Evolutionary conservation across 2,797 vertebrate genomes (phyloP), one percentile per base, ranked within the genome.

Genomic region (Onychomys torridus): DNA sequence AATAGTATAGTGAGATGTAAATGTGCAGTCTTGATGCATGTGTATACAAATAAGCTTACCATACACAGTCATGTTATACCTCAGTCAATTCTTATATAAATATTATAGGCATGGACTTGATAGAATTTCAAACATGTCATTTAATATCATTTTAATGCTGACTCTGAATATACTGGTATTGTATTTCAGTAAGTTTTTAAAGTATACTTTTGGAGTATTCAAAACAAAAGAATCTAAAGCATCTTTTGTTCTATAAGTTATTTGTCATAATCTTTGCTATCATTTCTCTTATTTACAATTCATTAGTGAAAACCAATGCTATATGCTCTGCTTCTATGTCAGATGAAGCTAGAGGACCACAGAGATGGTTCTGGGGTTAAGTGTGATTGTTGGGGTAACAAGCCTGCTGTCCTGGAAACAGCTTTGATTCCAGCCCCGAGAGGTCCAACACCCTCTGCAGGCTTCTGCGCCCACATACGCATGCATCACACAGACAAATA

Each of bases 181-280:
- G 63, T 86, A 69, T 89, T 85, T 94, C 89, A 96, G 61, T 87
- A 82, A 43, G 2, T 69, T 92, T 83, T 52, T 65, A 92, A 92
- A 63, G 6, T 3, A 34, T 21, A 73, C 32, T 92, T 96, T 97
- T 32, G 59, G n/a, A 97, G 89, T 17, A 90, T 87, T n/a, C 63
- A 32, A 83, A 67, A 19, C 10, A 90, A 91, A 92, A 81, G 5
- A 90, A 77, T 89, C 55, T 46, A 91, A 92, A 14, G 11, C 67
- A 5, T 13, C 8, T 86, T 96, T 83, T 89, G 49, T 86, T 93
- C 61, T 61, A 14, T 71, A 88, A 91, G 34, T 90, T 73, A 59
- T 86, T 65, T 86, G 76, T 77, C 32, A 69, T 63, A 91, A 78
- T 2, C 10, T 71, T 86, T 92, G 43, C 86, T 40, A 96, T 40